phyloP scores from a whole-genome alignment of 53 echinoderm and acorn worm species.

The Echinometra lucunter region DNA sequence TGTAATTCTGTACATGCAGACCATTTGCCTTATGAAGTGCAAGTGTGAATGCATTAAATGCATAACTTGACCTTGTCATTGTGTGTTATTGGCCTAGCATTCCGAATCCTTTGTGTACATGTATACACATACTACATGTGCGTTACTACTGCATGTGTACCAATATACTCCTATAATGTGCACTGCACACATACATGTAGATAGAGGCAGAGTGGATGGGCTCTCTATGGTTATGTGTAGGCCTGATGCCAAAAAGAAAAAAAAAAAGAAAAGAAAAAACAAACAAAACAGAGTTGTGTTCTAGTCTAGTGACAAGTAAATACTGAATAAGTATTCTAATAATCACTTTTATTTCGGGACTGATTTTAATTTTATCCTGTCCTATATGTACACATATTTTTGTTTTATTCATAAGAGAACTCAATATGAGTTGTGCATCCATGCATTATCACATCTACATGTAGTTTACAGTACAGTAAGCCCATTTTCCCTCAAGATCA shows the following conservation, averaged over 20 bases:
- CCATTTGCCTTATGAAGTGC: slow-evolving; percentile 6
- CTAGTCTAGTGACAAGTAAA: neutral
- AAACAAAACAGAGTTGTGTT: neutral
- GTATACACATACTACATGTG: slow-evolving; percentile 17
- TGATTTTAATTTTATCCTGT: neutral
- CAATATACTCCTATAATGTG: neutral
- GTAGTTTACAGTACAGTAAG: neutral
- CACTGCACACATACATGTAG: neutral
- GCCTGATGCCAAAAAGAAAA: neutral
- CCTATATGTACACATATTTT: too few species aligned
- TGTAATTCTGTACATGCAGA: neutral
- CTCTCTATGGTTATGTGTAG: neutral
- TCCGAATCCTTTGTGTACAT: slow-evolving; percentile 60
- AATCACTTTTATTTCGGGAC: too few species aligned
- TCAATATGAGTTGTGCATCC: neutral
- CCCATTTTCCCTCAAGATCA: neutral
- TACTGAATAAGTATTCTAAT: neutral
- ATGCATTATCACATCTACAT: neutral
- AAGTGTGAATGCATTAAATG: slow-evolving; percentile 23
- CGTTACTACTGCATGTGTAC: too few species aligned
- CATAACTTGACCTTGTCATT: slow-evolving; percentile 64
- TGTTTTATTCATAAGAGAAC: neutral
- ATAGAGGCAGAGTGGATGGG: neutral
- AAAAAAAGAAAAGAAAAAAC: neutral
- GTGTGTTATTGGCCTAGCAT: slow-evolving; percentile 40